These are phyloP conservation scores for Agrilus planipennis DNA, from an alignment of 1,140 invertebrate genomes.

Conservation along the genomic window DNA sequence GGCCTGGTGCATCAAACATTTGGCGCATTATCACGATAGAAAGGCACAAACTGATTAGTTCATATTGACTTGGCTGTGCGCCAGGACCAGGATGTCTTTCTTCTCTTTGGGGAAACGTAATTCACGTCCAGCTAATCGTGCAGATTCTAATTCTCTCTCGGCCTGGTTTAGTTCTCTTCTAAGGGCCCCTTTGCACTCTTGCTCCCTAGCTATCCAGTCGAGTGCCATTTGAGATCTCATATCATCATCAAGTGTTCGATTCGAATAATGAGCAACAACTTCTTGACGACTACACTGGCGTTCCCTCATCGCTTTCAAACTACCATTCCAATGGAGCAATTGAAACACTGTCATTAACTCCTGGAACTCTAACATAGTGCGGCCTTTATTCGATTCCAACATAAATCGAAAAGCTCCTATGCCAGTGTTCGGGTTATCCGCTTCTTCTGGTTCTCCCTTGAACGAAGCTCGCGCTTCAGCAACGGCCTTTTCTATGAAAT, in stretches of 20 bases:
- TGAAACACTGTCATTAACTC: slow-evolving; percentile 96
- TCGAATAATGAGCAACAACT: slow-evolving; percentile 89
- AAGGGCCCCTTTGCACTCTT: slow-evolving; percentile 69
- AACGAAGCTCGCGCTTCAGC: slow-evolving; percentile 68
- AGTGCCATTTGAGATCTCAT: slow-evolving; percentile 94
- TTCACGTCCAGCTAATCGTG: slow-evolving; percentile 77
- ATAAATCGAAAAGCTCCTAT: slow-evolving; percentile 92
- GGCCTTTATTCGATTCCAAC: slow-evolving; percentile 83
- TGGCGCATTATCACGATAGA: slow-evolving; percentile 8
- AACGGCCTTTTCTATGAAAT: slow-evolving; percentile 89
- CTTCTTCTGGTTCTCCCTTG: slow-evolving; percentile 53
- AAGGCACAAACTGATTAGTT: slow-evolving; percentile 18
- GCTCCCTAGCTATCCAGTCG: slow-evolving; percentile 86
- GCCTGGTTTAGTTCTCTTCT: slow-evolving; percentile 68
- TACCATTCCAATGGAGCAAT: slow-evolving; percentile 91
- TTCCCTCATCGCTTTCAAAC: slow-evolving; percentile 82
- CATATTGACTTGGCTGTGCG: slow-evolving; percentile 61
- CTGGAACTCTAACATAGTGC: slow-evolving; percentile 93
- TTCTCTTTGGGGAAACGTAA: slow-evolving; percentile 91
- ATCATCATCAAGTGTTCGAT: slow-evolving; percentile 80
- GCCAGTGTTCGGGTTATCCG: slow-evolving; percentile 69
- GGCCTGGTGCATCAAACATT: slow-evolving; percentile 10
- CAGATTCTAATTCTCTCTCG: slow-evolving; percentile 80
- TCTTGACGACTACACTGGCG: slow-evolving; percentile 89
- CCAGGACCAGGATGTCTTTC: slow-evolving; percentile 84